These are phyloP conservation scores for Chionis minor DNA, from an alignment of 2,113 vertebrate species.

Conservation along the genomic window DNA sequence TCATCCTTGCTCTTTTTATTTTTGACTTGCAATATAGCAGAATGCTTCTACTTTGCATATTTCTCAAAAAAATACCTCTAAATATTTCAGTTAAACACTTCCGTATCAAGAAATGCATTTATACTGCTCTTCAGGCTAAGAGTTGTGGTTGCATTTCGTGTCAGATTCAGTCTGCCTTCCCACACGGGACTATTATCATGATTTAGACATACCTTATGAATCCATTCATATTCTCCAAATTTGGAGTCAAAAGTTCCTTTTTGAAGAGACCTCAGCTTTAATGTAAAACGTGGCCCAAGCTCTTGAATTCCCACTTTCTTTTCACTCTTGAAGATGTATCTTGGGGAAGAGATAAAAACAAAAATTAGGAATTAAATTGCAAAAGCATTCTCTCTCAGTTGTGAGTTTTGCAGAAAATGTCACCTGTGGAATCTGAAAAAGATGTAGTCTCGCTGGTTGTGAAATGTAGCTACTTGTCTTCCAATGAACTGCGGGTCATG, in stretches of 20 bases:
- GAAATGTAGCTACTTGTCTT: constrained; percentile 96
- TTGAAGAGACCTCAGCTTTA: constrained; percentile 95
- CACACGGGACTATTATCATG: background rate
- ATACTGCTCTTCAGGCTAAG: background rate
- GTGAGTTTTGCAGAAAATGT: background rate
- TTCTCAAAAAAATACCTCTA: background rate
- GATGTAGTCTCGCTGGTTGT: constrained; percentile 96
- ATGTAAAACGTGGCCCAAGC: constrained; percentile 94
- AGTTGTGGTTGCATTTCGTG: background rate
- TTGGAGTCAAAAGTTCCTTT: constrained; percentile 99
- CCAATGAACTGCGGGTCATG: constrained; percentile 93
- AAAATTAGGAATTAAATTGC: background rate
- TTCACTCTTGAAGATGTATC: constrained; percentile 96
- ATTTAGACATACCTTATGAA: constrained; percentile 88
- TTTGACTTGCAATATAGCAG: background rate
- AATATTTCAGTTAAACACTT: background rate
- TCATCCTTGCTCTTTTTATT: background rate
- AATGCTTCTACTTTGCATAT: background rate
- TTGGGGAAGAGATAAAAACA: constrained; percentile 18
- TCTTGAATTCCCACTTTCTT: constrained; percentile 97
- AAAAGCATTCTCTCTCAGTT: background rate
- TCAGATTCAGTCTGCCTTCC: background rate
- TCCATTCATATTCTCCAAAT: constrained; percentile 97
- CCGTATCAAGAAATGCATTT: background rate
- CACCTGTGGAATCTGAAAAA: constrained; percentile 98